Evolutionary conservation across 1,140 invertebrate species (phyloP).

Genomic region (Pachyrhynchus sulphureomaculatus): DNA sequence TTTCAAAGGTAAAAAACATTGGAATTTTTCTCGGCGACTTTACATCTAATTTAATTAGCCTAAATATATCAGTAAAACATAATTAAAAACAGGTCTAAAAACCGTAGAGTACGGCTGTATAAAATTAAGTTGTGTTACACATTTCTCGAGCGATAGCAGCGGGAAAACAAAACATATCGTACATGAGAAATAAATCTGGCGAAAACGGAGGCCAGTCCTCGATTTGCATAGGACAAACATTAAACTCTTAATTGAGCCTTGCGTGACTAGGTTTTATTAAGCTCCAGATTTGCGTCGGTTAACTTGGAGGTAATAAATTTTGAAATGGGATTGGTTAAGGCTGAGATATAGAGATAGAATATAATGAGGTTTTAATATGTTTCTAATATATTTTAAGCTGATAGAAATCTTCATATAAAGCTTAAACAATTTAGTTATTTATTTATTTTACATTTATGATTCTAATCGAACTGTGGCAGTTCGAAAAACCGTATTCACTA

Average conservation of each 20-base stretch:
- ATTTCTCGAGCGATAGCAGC: slow-evolving; percentile 28
- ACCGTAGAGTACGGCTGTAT: slow-evolving; percentile 23
- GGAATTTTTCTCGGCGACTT: too few relatives aligned
- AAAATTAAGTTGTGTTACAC: slow-evolving; percentile 39
- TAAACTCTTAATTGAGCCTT: slow-evolving; percentile 42
- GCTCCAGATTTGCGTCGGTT: slow-evolving; percentile 24
- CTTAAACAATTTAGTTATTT: too few relatives aligned
- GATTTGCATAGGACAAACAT: slow-evolving; percentile 44
- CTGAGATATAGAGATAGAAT: background rate
- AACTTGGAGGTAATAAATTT: slow-evolving; percentile 13
- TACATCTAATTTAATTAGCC: background rate
- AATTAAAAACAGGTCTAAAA: slow-evolving; percentile 20
- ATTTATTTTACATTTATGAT: too few relatives aligned
- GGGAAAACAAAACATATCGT: slow-evolving; percentile 32
- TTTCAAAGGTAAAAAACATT: too few relatives aligned
- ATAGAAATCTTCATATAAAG: too few relatives aligned
- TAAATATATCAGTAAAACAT: slow-evolving; percentile 7
- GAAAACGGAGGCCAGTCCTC: slow-evolving; percentile 28
- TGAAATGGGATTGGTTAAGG: slow-evolving; percentile 10
- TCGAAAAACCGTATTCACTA: too few relatives aligned
- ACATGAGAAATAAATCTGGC: slow-evolving; percentile 37
- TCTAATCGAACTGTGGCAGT: too few relatives aligned
- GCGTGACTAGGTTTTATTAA: slow-evolving; percentile 41
- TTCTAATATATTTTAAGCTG: too few relatives aligned
- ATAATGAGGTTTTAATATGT: background rate